Percentiles rank a stretch among this genome's conserved stretches.
Conservation (phyloP, 2,113 vertebrate genomes). For the Triplophysa siluroides region DNA sequence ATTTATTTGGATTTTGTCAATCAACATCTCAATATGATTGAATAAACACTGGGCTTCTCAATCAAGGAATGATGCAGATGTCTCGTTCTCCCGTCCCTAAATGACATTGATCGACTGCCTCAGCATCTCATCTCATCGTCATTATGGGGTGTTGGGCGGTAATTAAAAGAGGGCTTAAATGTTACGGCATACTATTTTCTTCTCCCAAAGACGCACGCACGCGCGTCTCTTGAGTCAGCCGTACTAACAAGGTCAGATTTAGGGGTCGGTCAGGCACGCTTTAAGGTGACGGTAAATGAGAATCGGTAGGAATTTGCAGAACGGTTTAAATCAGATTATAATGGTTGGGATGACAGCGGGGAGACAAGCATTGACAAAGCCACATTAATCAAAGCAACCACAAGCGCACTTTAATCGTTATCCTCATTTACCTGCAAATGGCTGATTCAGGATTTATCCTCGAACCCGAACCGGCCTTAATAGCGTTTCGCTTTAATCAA, state of each 20-base stretch:
- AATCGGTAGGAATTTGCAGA: slow-evolving; percentile 35
- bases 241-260: slow-evolving; percentile 41
- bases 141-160: slow-evolving; percentile 36
- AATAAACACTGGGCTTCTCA: slow-evolving; percentile 18
- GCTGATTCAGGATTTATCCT: slow-evolving; percentile 45
- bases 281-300: slow-evolving; percentile 31
- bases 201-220: slow-evolving; percentile 1
- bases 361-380: slow-evolving; percentile 37
- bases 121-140: slow-evolving; percentile 24
- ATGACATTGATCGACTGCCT: slow-evolving; percentile 33
- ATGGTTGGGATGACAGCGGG: slow-evolving; percentile 39
- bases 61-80: slow-evolving; percentile 30
- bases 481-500: slow-evolving; percentile 30
- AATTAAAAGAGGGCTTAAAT: slow-evolving; percentile 33
- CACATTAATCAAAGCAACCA: slow-evolving; percentile 39
- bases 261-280: slow-evolving; percentile 28
- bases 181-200: slow-evolving; percentile 12
- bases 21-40: slow-evolving; percentile 18
- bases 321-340: slow-evolving; percentile 39
- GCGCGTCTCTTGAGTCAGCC: neutral
- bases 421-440: slow-evolving; percentile 48
- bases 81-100: slow-evolving; percentile 15
- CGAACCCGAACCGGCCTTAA: slow-evolving; percentile 37
- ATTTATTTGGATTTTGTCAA: slow-evolving; percentile 1
- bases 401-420: slow-evolving; percentile 44